phyloP scores from a whole-genome alignment of 2,113 vertebrate species.

The Phylloscopus trochilus region DNA sequence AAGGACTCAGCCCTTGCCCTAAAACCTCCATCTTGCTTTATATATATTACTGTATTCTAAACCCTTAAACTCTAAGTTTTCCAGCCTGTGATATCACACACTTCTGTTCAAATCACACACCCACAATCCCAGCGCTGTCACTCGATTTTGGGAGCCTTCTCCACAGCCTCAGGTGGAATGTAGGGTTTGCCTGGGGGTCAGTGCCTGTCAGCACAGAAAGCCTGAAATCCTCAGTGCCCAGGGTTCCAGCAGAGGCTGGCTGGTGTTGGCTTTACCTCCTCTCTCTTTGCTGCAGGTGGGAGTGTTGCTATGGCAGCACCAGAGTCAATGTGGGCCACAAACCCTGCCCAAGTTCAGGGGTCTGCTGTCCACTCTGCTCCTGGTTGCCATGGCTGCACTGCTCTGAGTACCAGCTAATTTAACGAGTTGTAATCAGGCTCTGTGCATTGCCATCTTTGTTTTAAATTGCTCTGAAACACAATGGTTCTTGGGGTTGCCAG shows the following conservation, averaged over 20 bases:
- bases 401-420: not conserved
- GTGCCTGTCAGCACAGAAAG: not conserved
- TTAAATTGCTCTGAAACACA: not conserved
- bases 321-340: not conserved
- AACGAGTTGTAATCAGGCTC: not conserved
- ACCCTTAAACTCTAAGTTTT: too few species aligned
- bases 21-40: not conserved
- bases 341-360: not conserved
- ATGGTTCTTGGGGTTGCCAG: not conserved
- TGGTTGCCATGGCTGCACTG: slow-evolving; percentile 9
- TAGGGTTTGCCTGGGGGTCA: not conserved
- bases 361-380: not conserved
- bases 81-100: too few species aligned
- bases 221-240: not conserved
- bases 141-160: not conserved
- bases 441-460: not conserved
- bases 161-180: not conserved
- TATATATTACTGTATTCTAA: not conserved
- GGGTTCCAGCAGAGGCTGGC: not conserved
- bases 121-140: too few species aligned
- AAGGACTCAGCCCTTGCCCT: not conserved
- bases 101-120: too few species aligned
- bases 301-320: slow-evolving; percentile 37
- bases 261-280: not conserved
- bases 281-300: not conserved